These are phyloP conservation scores for Bos javanicus DNA, from an alignment of 2,113 vertebrate species.

Conservation along the genomic window DNA sequence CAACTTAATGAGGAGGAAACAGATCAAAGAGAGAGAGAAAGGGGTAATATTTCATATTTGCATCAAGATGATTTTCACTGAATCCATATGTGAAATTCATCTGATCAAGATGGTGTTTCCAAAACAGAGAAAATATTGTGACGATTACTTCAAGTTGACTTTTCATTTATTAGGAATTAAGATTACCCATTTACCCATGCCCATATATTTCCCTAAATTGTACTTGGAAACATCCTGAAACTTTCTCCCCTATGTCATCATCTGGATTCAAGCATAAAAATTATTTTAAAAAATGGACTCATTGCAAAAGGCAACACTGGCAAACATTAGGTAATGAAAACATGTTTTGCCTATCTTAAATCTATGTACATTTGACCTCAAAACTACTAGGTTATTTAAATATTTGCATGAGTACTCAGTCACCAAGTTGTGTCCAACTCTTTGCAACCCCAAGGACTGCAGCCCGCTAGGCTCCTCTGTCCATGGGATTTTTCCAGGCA, in stretches of 20 bases:
- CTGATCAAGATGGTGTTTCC: neutral
- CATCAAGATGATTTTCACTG: neutral
- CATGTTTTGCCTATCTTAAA: neutral
- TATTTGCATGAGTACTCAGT: neutral
- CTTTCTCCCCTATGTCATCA: neutral
- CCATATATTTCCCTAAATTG: neutral
- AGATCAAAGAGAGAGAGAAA: neutral
- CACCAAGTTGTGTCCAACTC: neutral
- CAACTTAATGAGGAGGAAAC: conserved; percentile 38
- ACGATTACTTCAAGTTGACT: neutral
- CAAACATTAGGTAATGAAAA: neutral
- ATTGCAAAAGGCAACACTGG: neutral
- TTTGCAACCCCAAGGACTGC: neutral
- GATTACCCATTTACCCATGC: neutral
- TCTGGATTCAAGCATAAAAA: neutral
- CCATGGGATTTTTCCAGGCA: neutral
- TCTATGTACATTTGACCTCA: neutral
- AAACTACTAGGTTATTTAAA: neutral
- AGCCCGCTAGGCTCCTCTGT: neutral
- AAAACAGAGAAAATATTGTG: conserved; percentile 11
- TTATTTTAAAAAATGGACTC: neutral
- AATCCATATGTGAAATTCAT: neutral
- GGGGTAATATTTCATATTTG: conserved; percentile 6
- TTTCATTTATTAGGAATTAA: neutral
- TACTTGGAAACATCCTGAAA: neutral